Conservation (phyloP, 64 coral and sea anemone genomes). For the Hydrozoanthus tunicans region DNA sequence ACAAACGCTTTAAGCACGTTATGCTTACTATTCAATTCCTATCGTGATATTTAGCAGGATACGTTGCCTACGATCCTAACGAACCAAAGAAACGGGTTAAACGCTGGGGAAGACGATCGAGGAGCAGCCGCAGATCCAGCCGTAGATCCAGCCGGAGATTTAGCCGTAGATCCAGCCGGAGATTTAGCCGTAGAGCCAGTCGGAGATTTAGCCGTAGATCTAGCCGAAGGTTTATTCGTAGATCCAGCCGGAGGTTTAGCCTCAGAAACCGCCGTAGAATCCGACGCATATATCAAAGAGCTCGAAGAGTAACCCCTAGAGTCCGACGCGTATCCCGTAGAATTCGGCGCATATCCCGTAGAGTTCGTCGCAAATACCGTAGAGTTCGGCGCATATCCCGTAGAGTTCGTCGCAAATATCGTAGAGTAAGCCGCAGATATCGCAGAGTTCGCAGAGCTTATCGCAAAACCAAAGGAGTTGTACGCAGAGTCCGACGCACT, state of each 20-base stretch:
- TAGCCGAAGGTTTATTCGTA: too few species aligned
- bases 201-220: too few species aligned
- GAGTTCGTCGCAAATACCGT: not conserved
- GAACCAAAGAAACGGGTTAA: slow-evolving; percentile 34
- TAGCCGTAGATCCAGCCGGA: not conserved
- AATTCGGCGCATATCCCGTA: not conserved
- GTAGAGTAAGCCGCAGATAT: slow-evolving; percentile 12
- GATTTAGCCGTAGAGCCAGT: too few species aligned
- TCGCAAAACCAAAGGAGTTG: not conserved
- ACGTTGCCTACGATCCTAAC: slow-evolving; percentile 3
- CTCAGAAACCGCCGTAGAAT: too few species aligned
- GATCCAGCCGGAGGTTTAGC: too few species aligned
- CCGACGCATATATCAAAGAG: too few species aligned
- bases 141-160: slow-evolving; percentile 23
- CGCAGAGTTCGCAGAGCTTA: not conserved
- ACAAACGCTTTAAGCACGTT: not conserved
- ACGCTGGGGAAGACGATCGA: slow-evolving; percentile 42
- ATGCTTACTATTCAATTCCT: not conserved
- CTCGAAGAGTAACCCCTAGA: too few species aligned
- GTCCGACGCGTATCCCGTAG: not conserved
- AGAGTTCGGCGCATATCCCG: not conserved
- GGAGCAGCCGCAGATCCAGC: slow-evolving; percentile 4
- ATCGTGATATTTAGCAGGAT: not conserved
- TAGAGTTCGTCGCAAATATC: not conserved
- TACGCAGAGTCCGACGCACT: not conserved